These are phyloP conservation scores for Nemopilema nomurai DNA, from an alignment of 30 jellyfish, hydroid and myxozoan species.

Conservation along the genomic window DNA sequence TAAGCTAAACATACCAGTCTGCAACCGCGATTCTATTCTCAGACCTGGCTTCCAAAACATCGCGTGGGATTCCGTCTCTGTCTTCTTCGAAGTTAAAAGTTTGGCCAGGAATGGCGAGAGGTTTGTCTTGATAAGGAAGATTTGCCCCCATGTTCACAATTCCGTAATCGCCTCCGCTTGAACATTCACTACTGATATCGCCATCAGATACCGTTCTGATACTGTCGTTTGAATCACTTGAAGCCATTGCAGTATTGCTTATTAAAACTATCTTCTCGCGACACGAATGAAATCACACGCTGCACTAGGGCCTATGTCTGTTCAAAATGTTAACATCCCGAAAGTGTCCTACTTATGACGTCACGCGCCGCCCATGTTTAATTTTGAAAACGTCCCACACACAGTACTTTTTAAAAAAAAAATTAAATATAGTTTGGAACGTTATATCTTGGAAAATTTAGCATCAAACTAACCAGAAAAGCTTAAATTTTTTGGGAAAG, in stretches of 20 bases:
- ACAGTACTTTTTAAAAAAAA: conserved; percentile 1
- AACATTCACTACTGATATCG: not conserved
- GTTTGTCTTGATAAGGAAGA: conserved; percentile 52
- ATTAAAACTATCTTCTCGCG: not conserved
- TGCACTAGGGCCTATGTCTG: not conserved
- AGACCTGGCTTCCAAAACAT: not conserved
- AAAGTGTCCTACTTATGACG: conserved; percentile 33
- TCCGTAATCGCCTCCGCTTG: conserved; percentile 13
- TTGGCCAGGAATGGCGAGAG: conserved; percentile 36
- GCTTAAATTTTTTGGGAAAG: not conserved
- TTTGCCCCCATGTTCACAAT: conserved; percentile 3
- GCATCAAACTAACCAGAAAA: not conserved
- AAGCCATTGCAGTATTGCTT: not conserved
- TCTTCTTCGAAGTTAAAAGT: not conserved
- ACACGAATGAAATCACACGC: not conserved
- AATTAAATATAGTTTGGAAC: not conserved
- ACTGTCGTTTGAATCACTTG: not conserved
- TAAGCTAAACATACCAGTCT: not conserved
- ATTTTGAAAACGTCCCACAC: conserved; percentile 13
- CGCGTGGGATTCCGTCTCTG: not conserved
- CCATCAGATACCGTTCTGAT: not conserved
- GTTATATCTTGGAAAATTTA: not conserved
- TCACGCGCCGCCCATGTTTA: conserved; percentile 16
- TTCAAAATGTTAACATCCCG: not conserved
- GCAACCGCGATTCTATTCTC: not conserved